Evolutionary conservation across 2,888 invertebrate genomes (phyloP).

Genomic region (Eremobia ochroleuca): DNA sequence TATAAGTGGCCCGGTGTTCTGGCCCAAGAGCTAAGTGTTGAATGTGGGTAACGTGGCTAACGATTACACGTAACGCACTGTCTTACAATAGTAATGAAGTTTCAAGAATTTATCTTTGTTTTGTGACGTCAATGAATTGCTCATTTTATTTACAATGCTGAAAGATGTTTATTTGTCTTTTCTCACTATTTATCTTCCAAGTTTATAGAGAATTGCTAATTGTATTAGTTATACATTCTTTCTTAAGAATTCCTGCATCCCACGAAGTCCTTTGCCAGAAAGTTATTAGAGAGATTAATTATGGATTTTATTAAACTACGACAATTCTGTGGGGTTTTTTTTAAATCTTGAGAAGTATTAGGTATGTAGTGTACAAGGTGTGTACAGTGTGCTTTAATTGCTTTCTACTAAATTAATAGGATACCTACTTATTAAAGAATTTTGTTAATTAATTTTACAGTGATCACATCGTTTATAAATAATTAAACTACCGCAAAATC

Average conservation of each 20-base stretch:
- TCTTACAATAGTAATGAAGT: constrained; percentile 1
- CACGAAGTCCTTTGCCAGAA: background rate
- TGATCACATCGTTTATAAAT: background rate
- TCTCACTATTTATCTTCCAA: background rate
- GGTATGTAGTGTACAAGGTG: background rate
- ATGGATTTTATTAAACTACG: background rate
- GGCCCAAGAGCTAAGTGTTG: constrained; percentile 20
- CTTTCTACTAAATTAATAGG: constrained; percentile 13
- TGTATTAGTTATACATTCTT: background rate
- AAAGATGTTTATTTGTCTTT: background rate
- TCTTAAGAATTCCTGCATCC: background rate
- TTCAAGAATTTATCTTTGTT: constrained; percentile 10
- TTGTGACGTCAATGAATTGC: constrained; percentile 4
- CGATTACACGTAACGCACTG: background rate
- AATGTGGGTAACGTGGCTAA: constrained; percentile 13
- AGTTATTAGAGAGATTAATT: background rate
- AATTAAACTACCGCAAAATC: constrained; percentile 17
- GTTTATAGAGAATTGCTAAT: background rate
- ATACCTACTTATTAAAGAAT: constrained; percentile 2
- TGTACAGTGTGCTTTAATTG: constrained; percentile 6
- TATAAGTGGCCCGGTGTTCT: constrained; percentile 64
- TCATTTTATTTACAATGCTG: background rate
- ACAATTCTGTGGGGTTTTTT: background rate
- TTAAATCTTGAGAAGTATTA: constrained; percentile 5
- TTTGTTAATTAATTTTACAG: constrained; percentile 22